Conservation (phyloP, 2,888 invertebrate genomes). For the Ochropleura plecta region DNA sequence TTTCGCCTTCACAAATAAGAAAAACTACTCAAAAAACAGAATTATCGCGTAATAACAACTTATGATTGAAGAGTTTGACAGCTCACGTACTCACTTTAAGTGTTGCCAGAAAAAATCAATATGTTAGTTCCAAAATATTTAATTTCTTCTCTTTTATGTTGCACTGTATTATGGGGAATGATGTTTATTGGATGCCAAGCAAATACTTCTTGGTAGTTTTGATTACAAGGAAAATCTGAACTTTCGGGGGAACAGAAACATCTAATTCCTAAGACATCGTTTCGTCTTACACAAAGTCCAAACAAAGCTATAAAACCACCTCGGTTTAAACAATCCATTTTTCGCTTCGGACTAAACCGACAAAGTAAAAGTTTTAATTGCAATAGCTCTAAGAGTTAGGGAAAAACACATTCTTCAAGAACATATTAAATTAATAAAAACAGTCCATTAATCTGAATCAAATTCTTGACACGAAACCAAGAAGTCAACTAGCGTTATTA, state of each 20-base stretch:
- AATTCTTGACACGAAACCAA: constrained; percentile 28
- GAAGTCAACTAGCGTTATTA: constrained; percentile 17
- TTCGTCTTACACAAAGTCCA: not conserved
- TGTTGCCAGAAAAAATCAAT: too few species aligned
- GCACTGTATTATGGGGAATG: not conserved
- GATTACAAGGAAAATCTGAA: not conserved
- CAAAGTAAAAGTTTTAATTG: not conserved
- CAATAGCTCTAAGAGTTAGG: not conserved
- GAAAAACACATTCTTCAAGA: not conserved
- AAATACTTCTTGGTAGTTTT: not conserved
- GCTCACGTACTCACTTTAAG: too few species aligned
- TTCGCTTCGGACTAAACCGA: not conserved
- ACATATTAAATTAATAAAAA: constrained; percentile 8
- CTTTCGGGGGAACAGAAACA: not conserved
- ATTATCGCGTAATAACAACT: too few species aligned
- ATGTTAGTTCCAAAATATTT: too few species aligned
- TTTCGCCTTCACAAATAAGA: too few species aligned
- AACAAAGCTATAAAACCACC: too few species aligned
- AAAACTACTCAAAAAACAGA: too few species aligned
- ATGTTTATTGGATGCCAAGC: not conserved
- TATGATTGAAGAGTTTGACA: too few species aligned
- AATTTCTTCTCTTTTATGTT: too few species aligned
- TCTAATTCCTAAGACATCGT: not conserved
- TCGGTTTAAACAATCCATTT: not conserved
- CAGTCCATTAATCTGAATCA: constrained; percentile 30